Base-by-base conservation (phyloP, 2,888 invertebrate species). In the Coleophora flavipennella region DNA sequence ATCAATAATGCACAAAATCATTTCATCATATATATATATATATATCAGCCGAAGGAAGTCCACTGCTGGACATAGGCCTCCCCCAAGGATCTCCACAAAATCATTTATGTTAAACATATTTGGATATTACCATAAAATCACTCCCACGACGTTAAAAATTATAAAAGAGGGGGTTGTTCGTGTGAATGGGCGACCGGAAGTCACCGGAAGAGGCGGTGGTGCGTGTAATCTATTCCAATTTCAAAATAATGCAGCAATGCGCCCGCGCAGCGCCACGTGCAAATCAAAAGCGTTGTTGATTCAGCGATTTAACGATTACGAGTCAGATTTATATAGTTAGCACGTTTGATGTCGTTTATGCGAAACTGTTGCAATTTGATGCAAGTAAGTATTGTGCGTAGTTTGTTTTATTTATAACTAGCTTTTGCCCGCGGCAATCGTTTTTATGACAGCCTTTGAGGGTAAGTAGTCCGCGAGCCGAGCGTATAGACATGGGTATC, bases 181-280 rank as follows among this genome's bases (percentile, higher is more conserved):
- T 67, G 67, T 61, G 65, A 58, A 59, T 57, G 53, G 53, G 53
- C 42, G 50, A 20, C 51, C 44, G 55, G 55, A 51, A 50, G 57
- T 59, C 52, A 49, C 64, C 67, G 80, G 80, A 78, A 70, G 58
- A 51, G 53, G 62, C 67, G 53, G 52, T 67, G 65, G 57, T 44
- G 70, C 80, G 66, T 77, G 70, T 67, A 78, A 81, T 78, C 50
- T 76, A 78, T 78, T 74, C 75, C 66, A 59, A 69, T 69, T 74
- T 59, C 52, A 25, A 34, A 34, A 34, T 34, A 34, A 26, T 35
- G 28, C 35, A 28, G 8, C 42, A 33, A 37, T 48, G 44, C 44
- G 48, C 41, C 41, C 49, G 49, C 49, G 20, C 6, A 20, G 41
- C 38, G 33, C 35, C 28, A 13, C 28, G 20, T 13, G 35, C 41